Percentiles rank a stretch among this genome's conserved stretches.
These are phyloP conservation scores for Tetheella fluctuosa DNA, from an alignment of 2,888 invertebrate genomes.

Conservation along the genomic window DNA sequence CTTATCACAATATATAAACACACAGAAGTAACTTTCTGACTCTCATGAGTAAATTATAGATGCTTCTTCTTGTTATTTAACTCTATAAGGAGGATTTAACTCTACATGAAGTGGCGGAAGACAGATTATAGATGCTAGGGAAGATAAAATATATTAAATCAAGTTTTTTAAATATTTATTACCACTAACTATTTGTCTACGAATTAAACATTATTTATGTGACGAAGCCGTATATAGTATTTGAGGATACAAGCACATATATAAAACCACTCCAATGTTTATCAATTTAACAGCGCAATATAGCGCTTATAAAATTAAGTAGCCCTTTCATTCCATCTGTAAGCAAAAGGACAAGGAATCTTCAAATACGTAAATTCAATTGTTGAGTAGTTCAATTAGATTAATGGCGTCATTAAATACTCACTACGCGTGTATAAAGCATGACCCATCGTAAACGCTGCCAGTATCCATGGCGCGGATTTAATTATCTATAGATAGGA, in stretches of 20 bases:
- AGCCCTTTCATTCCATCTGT: conserved; percentile 19
- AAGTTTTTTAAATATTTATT: too few relatives aligned
- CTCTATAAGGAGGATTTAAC: too few relatives aligned
- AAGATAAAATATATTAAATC: too few relatives aligned
- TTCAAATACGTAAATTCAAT: conserved; percentile 10
- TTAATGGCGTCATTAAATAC: conserved; percentile 25
- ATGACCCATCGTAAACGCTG: conserved; percentile 13
- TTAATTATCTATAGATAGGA: conserved; percentile 10
- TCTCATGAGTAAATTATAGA: too few relatives aligned
- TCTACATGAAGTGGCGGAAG: too few relatives aligned
- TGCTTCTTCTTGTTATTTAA: too few relatives aligned
- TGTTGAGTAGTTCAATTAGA: conserved; percentile 20
- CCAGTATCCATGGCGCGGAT: conserved; percentile 12
- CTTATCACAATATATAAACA: too few relatives aligned
- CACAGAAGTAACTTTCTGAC: too few relatives aligned
- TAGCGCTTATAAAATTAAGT: conserved; percentile 28
- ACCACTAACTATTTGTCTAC: too few relatives aligned
- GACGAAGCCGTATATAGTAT: too few relatives aligned
- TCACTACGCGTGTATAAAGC: conserved; percentile 20
- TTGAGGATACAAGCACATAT: not conserved
- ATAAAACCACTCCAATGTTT: conserved; percentile 13
- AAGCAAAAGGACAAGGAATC: not conserved
- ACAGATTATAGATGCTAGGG: too few relatives aligned
- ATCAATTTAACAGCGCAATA: conserved; percentile 30
- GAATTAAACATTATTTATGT: too few relatives aligned